These are phyloP conservation scores for Arrhopalites spinosus DNA, from an alignment of 2,888 invertebrate genomes.

Conservation along the genomic window DNA sequence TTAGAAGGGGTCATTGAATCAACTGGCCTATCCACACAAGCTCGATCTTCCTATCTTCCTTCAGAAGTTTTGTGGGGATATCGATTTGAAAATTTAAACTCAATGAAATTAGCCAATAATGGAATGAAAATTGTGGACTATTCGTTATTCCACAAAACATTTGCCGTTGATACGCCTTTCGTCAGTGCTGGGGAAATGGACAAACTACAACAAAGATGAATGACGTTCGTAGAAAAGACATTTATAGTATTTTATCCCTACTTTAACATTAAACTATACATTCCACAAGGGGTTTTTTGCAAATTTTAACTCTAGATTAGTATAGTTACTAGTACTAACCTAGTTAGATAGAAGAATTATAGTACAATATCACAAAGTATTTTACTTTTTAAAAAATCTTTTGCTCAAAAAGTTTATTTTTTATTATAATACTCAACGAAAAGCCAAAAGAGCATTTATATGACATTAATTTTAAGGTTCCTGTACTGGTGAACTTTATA, in stretches of 20 bases:
- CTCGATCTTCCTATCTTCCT: constrained; percentile 78
- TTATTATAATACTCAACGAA: too few relatives aligned
- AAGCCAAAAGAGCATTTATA: too few relatives aligned
- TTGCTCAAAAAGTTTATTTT: too few relatives aligned
- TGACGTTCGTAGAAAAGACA: neutral
- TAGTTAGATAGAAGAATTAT: too few relatives aligned
- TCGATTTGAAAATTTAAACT: constrained; percentile 39
- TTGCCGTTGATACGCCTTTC: constrained; percentile 43
- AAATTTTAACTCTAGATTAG: too few relatives aligned
- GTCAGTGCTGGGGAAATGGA: constrained; percentile 19
- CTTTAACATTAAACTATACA: neutral
- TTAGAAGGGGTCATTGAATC: constrained; percentile 85
- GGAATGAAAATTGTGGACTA: constrained; percentile 46
- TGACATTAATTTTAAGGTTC: too few relatives aligned
- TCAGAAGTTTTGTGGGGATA: constrained; percentile 54
- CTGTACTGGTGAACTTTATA: too few relatives aligned
- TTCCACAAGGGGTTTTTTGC: neutral
- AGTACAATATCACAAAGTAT: too few relatives aligned
- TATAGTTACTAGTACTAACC: too few relatives aligned
- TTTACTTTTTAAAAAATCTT: too few relatives aligned
- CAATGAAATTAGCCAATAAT: neutral
- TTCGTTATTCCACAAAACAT: constrained; percentile 45
- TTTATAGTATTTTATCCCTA: too few relatives aligned
- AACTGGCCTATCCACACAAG: constrained; percentile 81
- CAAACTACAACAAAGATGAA: neutral